Evolutionary conservation across 2,797 vertebrate species (phyloP).

Genomic region (Crax fasciolata): DNA sequence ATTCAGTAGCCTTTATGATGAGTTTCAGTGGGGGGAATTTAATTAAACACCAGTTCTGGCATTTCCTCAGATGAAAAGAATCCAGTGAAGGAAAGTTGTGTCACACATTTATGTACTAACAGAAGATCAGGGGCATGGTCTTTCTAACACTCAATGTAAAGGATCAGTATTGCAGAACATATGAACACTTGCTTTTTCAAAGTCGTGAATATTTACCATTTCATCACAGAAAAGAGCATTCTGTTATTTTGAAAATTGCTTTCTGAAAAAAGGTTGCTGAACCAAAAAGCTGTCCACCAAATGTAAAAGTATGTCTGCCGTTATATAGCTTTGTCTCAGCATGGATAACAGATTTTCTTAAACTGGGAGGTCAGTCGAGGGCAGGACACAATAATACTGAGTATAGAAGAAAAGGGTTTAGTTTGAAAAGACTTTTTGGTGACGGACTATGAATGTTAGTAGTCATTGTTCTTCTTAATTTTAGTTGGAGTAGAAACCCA

Average conservation of each 20-base stretch:
- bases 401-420: not conserved
- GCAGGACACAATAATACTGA: not conserved
- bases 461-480: not conserved
- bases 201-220: constrained; percentile 2
- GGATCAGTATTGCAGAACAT: not conserved
- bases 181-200: not conserved
- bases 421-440: not conserved
- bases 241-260: not conserved
- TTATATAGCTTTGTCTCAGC: not conserved
- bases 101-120: not conserved
- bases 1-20: not conserved
- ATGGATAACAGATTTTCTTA: not conserved
- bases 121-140: not conserved
- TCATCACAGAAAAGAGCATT: not conserved
- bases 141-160: not conserved
- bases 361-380: not conserved
- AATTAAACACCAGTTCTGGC: not conserved
- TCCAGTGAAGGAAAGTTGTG: not conserved
- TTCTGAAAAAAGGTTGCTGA: not conserved
- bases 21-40: constrained; percentile 18
- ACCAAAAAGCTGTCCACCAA: not conserved
- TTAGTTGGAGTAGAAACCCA: not conserved
- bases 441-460: not conserved
- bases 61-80: constrained; percentile 8
- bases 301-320: not conserved